Evolutionary conservation across 2,797 vertebrate genomes (phyloP).

Genomic region (Peromyscus melanophrys): DNA sequence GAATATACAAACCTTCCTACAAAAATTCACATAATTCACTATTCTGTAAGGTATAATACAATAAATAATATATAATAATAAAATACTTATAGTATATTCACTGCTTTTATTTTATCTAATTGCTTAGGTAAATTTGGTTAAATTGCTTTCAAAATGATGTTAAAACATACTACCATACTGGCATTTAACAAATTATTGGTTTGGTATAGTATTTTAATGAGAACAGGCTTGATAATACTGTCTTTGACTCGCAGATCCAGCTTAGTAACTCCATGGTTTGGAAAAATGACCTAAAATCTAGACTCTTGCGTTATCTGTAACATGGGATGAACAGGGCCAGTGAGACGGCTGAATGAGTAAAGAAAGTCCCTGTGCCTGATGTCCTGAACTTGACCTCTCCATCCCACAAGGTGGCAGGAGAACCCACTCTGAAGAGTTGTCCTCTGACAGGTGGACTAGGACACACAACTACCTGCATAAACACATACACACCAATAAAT

Average conservation of each 20-base stretch:
- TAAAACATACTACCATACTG: neutral
- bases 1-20: neutral
- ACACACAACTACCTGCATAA: neutral
- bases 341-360: neutral
- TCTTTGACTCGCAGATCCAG: neutral
- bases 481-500: neutral
- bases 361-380: neutral
- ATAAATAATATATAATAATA: neutral
- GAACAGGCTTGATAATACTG: constrained; percentile 12
- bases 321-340: neutral
- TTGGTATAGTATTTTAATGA: constrained; percentile 44
- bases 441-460: neutral
- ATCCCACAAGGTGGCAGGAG: neutral
- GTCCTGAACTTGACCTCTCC: neutral
- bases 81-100: neutral
- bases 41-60: neutral
- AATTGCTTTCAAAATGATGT: constrained; percentile 52
- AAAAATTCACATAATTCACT: neutral
- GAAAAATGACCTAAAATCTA: constrained; percentile 35
- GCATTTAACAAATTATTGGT: constrained; percentile 12
- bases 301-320: constrained; percentile 22
- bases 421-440: neutral
- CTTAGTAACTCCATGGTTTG: neutral
- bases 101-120: constrained; percentile 55
- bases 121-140: constrained; percentile 18